Conservation (phyloP, 2,797 vertebrate species). For the Manis javanica region DNA sequence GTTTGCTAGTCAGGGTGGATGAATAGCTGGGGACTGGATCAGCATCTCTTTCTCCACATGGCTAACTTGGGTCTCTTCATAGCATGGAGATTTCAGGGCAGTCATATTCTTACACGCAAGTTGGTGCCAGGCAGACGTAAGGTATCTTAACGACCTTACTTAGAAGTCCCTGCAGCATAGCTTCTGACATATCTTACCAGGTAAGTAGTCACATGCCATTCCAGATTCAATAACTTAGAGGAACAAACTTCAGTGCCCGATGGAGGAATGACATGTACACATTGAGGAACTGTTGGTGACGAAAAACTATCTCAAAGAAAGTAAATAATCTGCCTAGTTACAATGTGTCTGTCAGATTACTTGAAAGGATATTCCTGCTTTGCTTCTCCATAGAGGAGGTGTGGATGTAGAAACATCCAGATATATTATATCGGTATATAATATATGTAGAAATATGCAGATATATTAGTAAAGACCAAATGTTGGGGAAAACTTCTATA, state of each 20-base stretch:
- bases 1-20: neutral
- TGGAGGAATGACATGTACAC: neutral
- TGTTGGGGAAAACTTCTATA: neutral
- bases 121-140: neutral
- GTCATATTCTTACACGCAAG: neutral
- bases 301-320: neutral
- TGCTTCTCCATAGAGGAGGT: neutral
- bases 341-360: slow-evolving; percentile 44
- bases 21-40: neutral
- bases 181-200: neutral
- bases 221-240: neutral
- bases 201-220: neutral
- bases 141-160: neutral
- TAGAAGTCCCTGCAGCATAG: neutral
- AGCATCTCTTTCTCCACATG: neutral
- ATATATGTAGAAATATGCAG: slow-evolving; percentile 45
- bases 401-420: slow-evolving; percentile 47
- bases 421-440: neutral
- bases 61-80: neutral
- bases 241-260: neutral
- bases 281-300: neutral
- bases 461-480: slow-evolving; percentile 21
- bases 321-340: slow-evolving; percentile 56
- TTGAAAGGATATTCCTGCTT: slow-evolving; percentile 19
- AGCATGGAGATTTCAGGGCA: neutral